Evolutionary conservation across 2,113 vertebrate genomes (phyloP), one percentile per base, ranked within the genome.

Genomic region (Hippocampus mohnikei): DNA sequence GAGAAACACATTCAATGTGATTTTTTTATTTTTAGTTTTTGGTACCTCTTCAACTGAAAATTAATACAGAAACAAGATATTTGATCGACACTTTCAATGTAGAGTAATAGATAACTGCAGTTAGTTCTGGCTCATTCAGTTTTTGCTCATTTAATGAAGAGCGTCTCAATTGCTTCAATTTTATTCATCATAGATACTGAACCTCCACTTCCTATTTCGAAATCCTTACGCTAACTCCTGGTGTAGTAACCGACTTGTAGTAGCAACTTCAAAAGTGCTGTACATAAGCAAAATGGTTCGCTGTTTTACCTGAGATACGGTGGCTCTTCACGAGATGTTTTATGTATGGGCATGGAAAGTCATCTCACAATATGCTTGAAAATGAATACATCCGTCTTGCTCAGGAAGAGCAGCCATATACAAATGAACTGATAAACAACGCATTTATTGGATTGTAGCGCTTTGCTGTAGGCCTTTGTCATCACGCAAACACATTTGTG

Each of bases 301-400:
- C 10, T 46, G 33, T 67, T 67, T 67, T 67, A 53, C 66, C 48
- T 67, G 65, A 72, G 61, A 72, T 37, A 69, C 41, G 56, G 66
- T n/a, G 53, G 16, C 33, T 62, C 55, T 67, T 52, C 29, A 37
- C 11, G 40, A 23, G 15, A 61, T 75, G n/a, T 67, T 73, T 70
- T 46, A 70, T 71, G 33, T 48, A 67, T 71, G 58, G 58, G n/a
- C 62, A 42, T 42, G 15, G 21, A 73, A 59, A 52, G 27, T 37
- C 46, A 10, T 53, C 29, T 21, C 29, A 2, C 25, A 53, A 67
- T 67, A 33, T 15, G 66, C 48, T 53, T 37, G 25, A 20, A 37
- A 52, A 41, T 29, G 7, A 59, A 64, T 66, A 37, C 20, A 78
- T 73, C 66, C 44, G 21, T 78, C 67, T 66, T 20, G 10, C 21